phyloP scores from a whole-genome alignment of 2,113 vertebrate species.

The Lepus timidus region DNA sequence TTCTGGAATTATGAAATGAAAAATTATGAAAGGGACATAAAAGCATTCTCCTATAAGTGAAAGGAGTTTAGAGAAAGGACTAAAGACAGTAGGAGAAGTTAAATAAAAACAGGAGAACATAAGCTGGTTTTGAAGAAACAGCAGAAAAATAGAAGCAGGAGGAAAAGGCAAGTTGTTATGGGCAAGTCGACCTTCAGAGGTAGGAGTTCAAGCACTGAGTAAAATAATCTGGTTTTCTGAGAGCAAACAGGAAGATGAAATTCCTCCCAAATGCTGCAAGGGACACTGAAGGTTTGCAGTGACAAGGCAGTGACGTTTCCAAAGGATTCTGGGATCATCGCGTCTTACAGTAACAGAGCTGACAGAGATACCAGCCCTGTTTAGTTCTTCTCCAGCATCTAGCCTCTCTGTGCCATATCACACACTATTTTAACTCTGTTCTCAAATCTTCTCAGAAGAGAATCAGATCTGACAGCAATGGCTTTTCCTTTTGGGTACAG shows the following conservation, averaged over 20 bases:
- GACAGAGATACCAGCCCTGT: neutral
- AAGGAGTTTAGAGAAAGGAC: neutral
- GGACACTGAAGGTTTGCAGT: rapidly evolving
- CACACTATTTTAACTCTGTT: neutral
- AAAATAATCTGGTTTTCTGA: too few species aligned
- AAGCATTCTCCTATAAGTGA: neutral
- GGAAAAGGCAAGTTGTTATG: neutral
- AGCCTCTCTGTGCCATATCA: neutral
- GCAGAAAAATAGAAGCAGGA: neutral
- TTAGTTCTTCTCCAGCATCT: neutral
- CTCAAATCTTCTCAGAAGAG: neutral
- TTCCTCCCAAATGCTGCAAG: neutral
- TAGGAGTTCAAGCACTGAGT: neutral
- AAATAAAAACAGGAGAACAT: neutral
- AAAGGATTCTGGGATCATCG: neutral
- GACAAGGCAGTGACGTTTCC: neutral
- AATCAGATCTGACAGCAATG: neutral
- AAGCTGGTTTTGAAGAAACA: neutral
- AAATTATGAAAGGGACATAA: neutral
- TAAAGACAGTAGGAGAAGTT: neutral
- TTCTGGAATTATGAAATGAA: neutral
- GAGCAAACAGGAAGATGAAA: neutral
- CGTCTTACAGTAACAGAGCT: neutral
- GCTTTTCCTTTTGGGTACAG: neutral
- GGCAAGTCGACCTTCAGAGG: neutral